Evolutionary conservation across 1,140 invertebrate genomes (phyloP).

Genomic region (Caenorhabditis latens): DNA sequence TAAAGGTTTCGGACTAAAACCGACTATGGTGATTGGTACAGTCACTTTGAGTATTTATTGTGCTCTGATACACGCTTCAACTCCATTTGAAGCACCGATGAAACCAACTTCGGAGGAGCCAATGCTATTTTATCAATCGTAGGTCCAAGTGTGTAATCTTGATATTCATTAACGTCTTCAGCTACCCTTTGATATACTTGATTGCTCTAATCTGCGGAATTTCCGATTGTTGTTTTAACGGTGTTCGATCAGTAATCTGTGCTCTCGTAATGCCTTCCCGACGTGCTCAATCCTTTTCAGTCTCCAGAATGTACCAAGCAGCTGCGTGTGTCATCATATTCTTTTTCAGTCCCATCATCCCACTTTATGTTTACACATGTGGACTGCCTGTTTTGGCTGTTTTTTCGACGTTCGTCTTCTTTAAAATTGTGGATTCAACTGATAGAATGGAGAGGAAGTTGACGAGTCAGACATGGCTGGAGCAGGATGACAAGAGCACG

Average conservation of each 20-base stretch:
- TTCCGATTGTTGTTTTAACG: not conserved
- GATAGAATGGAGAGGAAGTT: not conserved
- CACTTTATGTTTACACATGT: not conserved
- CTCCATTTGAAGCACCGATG: not conserved
- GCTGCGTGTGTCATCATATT: not conserved
- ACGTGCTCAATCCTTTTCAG: not conserved
- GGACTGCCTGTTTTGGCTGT: not conserved
- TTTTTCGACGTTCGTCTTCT: not conserved
- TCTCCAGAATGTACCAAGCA: slow-evolving; percentile 3
- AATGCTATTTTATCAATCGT: not conserved
- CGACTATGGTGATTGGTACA: not conserved
- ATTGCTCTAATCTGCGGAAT: not conserved
- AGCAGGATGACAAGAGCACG: not conserved
- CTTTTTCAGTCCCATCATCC: not conserved
- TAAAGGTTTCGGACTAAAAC: not conserved
- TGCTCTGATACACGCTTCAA: not conserved
- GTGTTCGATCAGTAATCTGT: slow-evolving; percentile 32
- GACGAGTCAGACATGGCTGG: not conserved
- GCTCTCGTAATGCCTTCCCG: not conserved
- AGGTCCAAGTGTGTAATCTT: not conserved
- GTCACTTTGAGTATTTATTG: not conserved
- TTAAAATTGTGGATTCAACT: not conserved
- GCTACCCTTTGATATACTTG: not conserved
- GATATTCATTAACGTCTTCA: not conserved
- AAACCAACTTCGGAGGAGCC: not conserved